These are phyloP conservation scores for Atrina japonica DNA, from an alignment of 2,888 invertebrate genomes.

Conservation along the genomic window DNA sequence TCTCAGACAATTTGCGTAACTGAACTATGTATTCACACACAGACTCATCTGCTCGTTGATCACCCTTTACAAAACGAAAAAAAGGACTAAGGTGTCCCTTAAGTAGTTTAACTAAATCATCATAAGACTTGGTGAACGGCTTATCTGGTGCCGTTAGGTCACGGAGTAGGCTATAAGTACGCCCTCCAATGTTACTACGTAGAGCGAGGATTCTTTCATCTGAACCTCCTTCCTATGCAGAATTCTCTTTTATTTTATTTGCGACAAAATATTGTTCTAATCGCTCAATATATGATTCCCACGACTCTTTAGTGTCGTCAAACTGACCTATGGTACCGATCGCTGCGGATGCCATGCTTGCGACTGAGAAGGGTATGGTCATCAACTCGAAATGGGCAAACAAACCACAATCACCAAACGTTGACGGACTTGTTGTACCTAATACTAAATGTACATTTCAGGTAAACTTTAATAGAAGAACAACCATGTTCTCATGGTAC, in stretches of 20 bases:
- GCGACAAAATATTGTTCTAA: conserved; percentile 44
- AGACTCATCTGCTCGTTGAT: conserved; percentile 42
- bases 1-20: conserved; percentile 39
- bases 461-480: no score
- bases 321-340: conserved; percentile 19
- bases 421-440: no score
- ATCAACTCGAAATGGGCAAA: no score
- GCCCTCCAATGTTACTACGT: conserved; percentile 46
- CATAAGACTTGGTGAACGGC: conserved; percentile 41
- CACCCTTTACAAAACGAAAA: conserved; percentile 50
- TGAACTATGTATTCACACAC: conserved; percentile 37
- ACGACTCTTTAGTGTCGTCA: conserved; percentile 31
- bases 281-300: conserved; percentile 44
- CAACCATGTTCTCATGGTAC: no score
- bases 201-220: conserved; percentile 45
- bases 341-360: conserved; percentile 26
- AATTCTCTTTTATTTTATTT: no score
- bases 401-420: no score
- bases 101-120: conserved; percentile 30
- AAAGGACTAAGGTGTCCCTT: conserved; percentile 34
- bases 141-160: conserved; percentile 43
- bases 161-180: conserved; percentile 27
- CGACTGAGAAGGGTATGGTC: no score
- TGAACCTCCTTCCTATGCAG: conserved; percentile 26
- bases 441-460: no score